Percentiles rank a stretch among this genome's conserved stretches.
phyloP scores from a whole-genome alignment of 2,797 vertebrate species.

The Eulemur rubriventer region DNA sequence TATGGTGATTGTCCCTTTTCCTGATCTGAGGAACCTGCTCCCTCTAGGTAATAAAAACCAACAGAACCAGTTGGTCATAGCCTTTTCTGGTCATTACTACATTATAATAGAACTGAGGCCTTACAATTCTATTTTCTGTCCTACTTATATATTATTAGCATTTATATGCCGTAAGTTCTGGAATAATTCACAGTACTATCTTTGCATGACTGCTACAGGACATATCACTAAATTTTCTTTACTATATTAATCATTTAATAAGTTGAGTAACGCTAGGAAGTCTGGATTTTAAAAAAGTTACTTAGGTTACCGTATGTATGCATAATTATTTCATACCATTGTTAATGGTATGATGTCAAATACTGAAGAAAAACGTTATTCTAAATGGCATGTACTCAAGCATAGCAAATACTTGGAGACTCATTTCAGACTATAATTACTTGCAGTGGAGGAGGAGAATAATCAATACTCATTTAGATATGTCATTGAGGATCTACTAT shows the following conservation, averaged over 20 bases:
- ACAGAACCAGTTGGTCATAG: background rate
- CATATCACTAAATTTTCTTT: background rate
- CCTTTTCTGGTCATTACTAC: background rate
- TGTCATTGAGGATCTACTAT: background rate
- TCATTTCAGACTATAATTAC: slow-evolving; percentile 40
- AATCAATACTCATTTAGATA: slow-evolving; percentile 35
- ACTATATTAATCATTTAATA: slow-evolving; percentile 18
- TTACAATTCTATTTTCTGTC: background rate
- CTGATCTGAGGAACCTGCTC: background rate
- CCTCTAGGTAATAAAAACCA: background rate
- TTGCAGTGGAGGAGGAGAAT: background rate
- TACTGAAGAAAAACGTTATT: background rate
- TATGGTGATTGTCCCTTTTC: background rate
- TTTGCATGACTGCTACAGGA: background rate
- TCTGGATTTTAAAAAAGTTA: slow-evolving; percentile 53
- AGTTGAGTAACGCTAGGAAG: background rate
- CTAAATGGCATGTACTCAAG: background rate
- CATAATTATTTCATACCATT: slow-evolving; percentile 38
- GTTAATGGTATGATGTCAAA: slow-evolving; percentile 37
- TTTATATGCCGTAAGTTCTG: background rate
- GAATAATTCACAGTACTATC: slow-evolving; percentile 11
- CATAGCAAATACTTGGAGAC: background rate
- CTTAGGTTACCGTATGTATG: background rate
- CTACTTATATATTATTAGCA: background rate
- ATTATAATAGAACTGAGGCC: background rate